Evolutionary conservation across 23 tunicate species (phyloP).

Genomic region (Halocynthia aurantium): DNA sequence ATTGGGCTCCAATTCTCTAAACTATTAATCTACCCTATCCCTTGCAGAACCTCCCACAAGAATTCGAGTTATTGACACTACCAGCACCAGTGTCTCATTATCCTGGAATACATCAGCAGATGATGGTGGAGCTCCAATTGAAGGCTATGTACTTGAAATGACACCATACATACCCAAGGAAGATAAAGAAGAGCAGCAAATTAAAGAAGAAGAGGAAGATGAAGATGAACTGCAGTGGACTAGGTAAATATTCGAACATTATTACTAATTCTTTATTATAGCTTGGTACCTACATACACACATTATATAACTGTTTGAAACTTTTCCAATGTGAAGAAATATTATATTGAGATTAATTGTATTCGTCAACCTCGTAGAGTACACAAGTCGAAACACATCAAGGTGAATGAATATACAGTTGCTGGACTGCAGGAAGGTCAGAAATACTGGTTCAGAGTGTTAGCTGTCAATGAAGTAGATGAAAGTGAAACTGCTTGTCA

Average conservation of each 20-base stretch:
- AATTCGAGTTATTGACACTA: conserved; percentile 66
- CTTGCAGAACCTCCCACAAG: conserved; percentile 57
- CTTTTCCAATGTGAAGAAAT: no score
- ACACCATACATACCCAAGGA: conserved; percentile 28
- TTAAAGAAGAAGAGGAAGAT: no score
- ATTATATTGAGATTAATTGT: no score
- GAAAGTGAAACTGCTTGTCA: conserved; percentile 59
- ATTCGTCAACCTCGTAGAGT: neutral
- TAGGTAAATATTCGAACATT: no score
- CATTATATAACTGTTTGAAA: no score
- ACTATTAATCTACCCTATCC: conserved; percentile 6
- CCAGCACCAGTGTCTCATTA: conserved; percentile 39
- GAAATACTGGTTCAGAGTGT: conserved; percentile 71
- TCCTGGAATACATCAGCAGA: conserved; percentile 73
- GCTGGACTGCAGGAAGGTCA: conserved; percentile 32
- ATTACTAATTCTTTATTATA: no score
- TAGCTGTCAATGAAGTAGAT: conserved; percentile 74
- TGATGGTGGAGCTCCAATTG: conserved; percentile 73
- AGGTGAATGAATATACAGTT: conserved; percentile 56
- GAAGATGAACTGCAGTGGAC: no score
- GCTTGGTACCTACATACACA: no score
- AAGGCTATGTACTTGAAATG: conserved; percentile 66
- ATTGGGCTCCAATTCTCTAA: neutral
- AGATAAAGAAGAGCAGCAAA: conserved; percentile 36
- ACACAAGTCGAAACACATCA: conserved; percentile 48